Conservation (phyloP, 1,140 invertebrate species). For the Zaprionus ghesquierei region DNA sequence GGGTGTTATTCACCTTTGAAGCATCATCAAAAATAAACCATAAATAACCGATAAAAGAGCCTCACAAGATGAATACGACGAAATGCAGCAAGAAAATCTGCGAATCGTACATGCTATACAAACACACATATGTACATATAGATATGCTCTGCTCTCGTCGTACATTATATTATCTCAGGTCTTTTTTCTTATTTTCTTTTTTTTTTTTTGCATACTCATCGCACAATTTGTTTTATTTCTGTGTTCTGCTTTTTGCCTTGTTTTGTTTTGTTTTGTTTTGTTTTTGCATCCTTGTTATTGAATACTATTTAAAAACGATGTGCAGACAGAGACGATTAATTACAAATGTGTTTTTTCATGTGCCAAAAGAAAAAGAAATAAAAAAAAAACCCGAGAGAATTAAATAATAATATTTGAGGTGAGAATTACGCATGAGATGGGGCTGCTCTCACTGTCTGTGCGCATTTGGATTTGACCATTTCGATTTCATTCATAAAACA, state of each 20-base stretch:
- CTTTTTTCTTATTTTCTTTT: constrained; percentile 1
- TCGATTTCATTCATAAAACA: constrained; percentile 50
- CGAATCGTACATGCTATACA: neutral
- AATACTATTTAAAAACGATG: constrained; percentile 39
- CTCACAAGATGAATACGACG: constrained; percentile 15
- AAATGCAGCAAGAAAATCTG: constrained; percentile 9
- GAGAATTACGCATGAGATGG: constrained; percentile 3
- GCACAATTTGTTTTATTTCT: constrained; percentile 2
- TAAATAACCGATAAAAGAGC: constrained; percentile 31
- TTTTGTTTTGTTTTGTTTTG: constrained; percentile 19
- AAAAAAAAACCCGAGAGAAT: neutral
- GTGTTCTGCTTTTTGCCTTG: constrained; percentile 1
- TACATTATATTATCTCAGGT: neutral
- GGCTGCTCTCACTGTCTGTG: neutral
- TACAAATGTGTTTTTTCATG: constrained; percentile 36
- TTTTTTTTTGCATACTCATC: neutral
- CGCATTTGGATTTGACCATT: neutral
- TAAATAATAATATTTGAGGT: constrained; percentile 21
- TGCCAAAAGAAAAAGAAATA: constrained; percentile 13
- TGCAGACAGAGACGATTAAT: constrained; percentile 59
- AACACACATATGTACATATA: neutral
- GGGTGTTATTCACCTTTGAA: constrained; percentile 62
- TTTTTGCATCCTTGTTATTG: constrained; percentile 58
- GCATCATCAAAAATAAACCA: constrained; percentile 37
- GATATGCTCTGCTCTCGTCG: neutral